A percentile compares a stretch with the other conserved stretches of the same genome.
These are phyloP conservation scores for Deroplatys truncata DNA, from an alignment of 2,888 invertebrate genomes.

Conservation along the genomic window DNA sequence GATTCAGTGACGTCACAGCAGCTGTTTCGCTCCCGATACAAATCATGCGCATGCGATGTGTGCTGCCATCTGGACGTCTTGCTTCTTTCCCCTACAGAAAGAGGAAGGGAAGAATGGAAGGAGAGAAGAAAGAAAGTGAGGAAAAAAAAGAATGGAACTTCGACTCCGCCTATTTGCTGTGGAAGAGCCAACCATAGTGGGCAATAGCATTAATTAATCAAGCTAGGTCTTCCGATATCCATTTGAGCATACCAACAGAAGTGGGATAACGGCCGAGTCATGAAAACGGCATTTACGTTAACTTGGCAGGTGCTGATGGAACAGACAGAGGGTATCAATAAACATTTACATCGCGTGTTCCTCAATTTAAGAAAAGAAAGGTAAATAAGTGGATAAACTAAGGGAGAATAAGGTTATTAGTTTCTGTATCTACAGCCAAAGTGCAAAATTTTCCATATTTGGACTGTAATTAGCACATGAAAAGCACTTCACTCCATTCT, in stretches of 20 bases:
- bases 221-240: neutral
- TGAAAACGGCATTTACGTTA: neutral
- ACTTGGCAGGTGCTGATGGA: neutral
- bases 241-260: neutral
- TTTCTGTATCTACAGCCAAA: no score
- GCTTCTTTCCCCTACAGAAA: neutral
- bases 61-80: conserved; percentile 1
- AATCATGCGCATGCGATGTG: neutral
- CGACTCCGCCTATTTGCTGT: neutral
- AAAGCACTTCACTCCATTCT: no score
- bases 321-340: neutral
- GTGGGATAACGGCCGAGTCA: neutral
- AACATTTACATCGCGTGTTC: neutral
- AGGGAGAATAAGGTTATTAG: neutral
- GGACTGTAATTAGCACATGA: no score
- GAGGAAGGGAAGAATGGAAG: neutral
- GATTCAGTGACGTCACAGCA: neutral
- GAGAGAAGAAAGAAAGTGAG: neutral
- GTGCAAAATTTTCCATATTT: no score
- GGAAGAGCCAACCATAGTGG: neutral
- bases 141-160: neutral
- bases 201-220: neutral
- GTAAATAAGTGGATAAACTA: neutral
- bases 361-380: neutral
- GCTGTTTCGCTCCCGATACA: neutral